Conservation (phyloP, 2,113 vertebrate species). For the Rhombomys opimus region DNA sequence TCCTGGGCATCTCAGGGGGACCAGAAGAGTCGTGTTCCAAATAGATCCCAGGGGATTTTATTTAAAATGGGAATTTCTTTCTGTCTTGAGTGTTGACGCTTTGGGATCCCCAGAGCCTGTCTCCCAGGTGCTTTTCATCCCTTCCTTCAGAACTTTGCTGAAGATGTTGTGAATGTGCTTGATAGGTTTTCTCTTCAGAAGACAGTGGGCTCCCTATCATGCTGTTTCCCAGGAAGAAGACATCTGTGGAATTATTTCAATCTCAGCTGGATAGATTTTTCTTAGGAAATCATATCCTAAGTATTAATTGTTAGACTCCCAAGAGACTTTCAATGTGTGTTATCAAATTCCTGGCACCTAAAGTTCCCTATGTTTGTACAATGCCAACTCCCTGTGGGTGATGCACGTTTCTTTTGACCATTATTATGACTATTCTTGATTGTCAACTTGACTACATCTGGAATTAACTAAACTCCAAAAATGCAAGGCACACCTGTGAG, state of each 20-base stretch:
- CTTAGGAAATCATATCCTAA: not conserved
- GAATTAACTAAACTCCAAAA: not conserved
- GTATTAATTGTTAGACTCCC: not conserved
- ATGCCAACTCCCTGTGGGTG: not conserved
- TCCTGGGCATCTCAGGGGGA: not conserved
- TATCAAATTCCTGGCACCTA: not conserved
- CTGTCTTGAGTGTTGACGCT: not conserved
- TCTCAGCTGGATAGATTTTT: constrained; percentile 18
- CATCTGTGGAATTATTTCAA: not conserved
- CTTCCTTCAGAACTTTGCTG: not conserved
- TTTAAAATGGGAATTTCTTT: not conserved
- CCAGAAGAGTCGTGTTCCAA: not conserved
- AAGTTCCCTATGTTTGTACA: not conserved
- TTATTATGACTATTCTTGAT: not conserved
- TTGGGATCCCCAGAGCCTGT: not conserved
- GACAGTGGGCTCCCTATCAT: not conserved
- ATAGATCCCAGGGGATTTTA: not conserved
- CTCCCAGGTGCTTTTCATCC: not conserved
- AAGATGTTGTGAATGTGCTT: not conserved
- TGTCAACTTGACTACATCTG: not conserved
- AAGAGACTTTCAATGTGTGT: not conserved
- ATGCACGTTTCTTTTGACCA: not conserved
- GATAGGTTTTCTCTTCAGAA: not conserved
- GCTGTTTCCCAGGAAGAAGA: not conserved
- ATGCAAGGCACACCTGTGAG: not conserved